Base-by-base conservation (phyloP, 1,140 invertebrate genomes). In the Drosophila takahashii region DNA sequence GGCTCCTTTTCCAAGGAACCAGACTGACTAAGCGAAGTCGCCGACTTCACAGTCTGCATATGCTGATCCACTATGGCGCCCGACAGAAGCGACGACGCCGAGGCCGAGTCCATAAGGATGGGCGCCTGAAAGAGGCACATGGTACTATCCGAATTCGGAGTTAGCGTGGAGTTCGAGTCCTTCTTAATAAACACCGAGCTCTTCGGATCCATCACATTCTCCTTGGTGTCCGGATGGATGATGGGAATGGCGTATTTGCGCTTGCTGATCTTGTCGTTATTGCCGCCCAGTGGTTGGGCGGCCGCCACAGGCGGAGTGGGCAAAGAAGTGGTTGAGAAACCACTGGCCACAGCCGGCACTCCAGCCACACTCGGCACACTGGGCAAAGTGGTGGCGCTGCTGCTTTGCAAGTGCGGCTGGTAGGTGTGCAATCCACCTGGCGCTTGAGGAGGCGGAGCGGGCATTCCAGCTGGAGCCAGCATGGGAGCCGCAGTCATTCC, bases 181-280 rank as follows among this genome's bases (percentile, higher is more conserved):
- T 75, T 77, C 8, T 80, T 80, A 1, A 47, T 77, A 27, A 83
- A 84, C 15, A 80, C 76, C 36, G 84, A 79, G 15, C 80, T 87
- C 4, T 51, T 87, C 13, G 79, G 57, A 41, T 92, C 79, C 15
- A 90, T 13, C 6, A 91, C 70, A 57, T 86, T 69, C 59, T 92
- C 84, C n/a, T 77, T 65, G 15, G 90, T 92, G 26, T 79, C 77
- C 16, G 90, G 90, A 65, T 92, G 65, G 53, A 92, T 92, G 7
- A 92, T 92, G 11, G 90, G 90, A 69, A 92, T 87, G 27, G 90
- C 90, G 36, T 91, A 76, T 13, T 41, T 64, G 6, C 90, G 90
- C 37, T 69, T 61, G 29, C 79, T 77, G 3, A 56, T 36, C 37
- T 77, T 87, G 5, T 86, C 83, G 45, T 27, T 39, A 16, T 15